phyloP scores from a whole-genome alignment of 2,797 vertebrate species.

The Botia kubotai region DNA sequence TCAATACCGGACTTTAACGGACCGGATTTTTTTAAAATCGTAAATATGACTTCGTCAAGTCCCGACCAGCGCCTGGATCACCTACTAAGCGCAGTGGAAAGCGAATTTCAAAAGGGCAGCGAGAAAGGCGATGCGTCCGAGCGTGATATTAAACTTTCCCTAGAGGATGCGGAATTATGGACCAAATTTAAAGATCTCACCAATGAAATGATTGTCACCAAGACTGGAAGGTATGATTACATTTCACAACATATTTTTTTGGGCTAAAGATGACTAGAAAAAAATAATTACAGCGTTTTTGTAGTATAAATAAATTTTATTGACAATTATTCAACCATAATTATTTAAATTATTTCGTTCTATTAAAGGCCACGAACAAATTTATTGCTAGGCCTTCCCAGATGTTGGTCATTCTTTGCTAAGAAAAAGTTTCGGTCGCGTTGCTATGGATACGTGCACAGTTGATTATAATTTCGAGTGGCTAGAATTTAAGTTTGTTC shows the following conservation, averaged over 20 bases:
- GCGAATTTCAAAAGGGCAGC: slow-evolving; percentile 82
- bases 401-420: neutral
- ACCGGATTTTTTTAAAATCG: slow-evolving; percentile 12
- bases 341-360: too few relatives aligned
- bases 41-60: slow-evolving; percentile 76
- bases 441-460: neutral
- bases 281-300: neutral
- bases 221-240: slow-evolving; percentile 78
- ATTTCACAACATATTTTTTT: neutral
- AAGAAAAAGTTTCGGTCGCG: neutral
- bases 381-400: too few relatives aligned
- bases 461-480: neutral
- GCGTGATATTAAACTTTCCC: slow-evolving; percentile 81
- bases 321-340: too few relatives aligned
- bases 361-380: too few relatives aligned
- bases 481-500: neutral
- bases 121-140: slow-evolving; percentile 83
- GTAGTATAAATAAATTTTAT: neutral
- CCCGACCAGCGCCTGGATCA: slow-evolving; percentile 83
- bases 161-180: slow-evolving; percentile 83
- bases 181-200: slow-evolving; percentile 84
- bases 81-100: slow-evolving; percentile 84
- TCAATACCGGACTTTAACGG: slow-evolving; percentile 30
- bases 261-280: neutral
- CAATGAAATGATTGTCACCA: slow-evolving; percentile 87